phyloP scores from a whole-genome alignment of 2,888 invertebrate species.

The Dryobota labecula region DNA sequence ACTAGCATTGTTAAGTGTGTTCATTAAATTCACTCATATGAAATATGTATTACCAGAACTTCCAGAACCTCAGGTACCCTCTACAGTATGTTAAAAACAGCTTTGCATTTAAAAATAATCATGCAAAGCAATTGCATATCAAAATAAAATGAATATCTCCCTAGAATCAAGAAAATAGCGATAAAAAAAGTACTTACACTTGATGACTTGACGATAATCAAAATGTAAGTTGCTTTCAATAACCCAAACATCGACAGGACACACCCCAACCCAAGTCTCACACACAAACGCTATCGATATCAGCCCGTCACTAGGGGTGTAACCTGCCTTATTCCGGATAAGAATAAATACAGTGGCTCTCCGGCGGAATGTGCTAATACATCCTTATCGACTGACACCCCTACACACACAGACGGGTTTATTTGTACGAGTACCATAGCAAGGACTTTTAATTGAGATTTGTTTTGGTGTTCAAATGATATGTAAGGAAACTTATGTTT shows the following conservation, averaged over 20 bases:
- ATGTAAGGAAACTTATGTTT: background rate
- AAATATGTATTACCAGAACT: too few relatives aligned
- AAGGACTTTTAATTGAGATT: constrained; percentile 58
- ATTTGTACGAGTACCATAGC: constrained; percentile 45
- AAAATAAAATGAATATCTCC: background rate
- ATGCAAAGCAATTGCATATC: background rate
- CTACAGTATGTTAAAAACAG: background rate
- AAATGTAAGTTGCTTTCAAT: background rate
- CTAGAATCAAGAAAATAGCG: background rate
- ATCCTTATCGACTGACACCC: constrained; percentile 86
- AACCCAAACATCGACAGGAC: constrained; percentile 56
- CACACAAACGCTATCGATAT: constrained; percentile 67
- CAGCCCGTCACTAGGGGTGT: constrained; percentile 86
- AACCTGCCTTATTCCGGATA: constrained; percentile 89
- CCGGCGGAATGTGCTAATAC: constrained; percentile 89
- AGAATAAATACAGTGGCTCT: constrained; percentile 89
- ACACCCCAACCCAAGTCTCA: constrained; percentile 40
- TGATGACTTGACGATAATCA: background rate
- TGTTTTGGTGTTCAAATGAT: constrained; percentile 34
- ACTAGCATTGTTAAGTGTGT: background rate
- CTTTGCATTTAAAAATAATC: background rate
- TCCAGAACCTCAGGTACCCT: background rate
- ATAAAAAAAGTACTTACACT: too few relatives aligned
- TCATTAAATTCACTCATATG: too few relatives aligned
- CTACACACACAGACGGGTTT: constrained; percentile 67